Evolutionary conservation across 2,888 invertebrate genomes (phyloP), one percentile per base, ranked within the genome.

Genomic region (Trileptium ribeirensis): DNA sequence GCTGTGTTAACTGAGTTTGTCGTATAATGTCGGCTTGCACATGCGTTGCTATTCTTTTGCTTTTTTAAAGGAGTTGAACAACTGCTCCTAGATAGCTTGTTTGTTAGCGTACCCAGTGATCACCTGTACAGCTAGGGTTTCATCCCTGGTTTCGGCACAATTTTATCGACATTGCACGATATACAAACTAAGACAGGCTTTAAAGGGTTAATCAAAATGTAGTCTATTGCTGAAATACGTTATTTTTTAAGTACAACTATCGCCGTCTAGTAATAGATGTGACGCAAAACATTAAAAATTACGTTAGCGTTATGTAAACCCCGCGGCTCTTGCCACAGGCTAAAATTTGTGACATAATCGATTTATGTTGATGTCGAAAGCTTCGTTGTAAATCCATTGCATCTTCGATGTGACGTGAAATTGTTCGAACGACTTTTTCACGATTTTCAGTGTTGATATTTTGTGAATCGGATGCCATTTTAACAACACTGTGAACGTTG

Each of bases 241-340:
- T n/a, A n/a, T n/a, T n/a, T n/a, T n/a, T n/a, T n/a, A n/a, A n/a
- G n/a, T n/a, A n/a, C n/a, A n/a, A n/a, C n/a, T n/a, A n/a, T n/a
- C n/a, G n/a, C n/a, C n/a, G 51, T 51, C 24, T 51, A 8, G 51
- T 8, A 51, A 24, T 51, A 24, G 8, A 24, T 51, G 51, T 51
- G 8, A 51, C 8, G 24, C 8, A 24, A 51, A 51, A 51, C 51
- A 51, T 15, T 15, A 8, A 51, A 8, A 51, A 8, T 51, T 70
- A 70, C 77, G 33, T 3, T 36, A 77, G 84, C 83, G 86, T 86
- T 82, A 88, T 70, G 74, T 82, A 82, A 29, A 78, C 33, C 38
- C 81, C 82, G 24, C 67, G 24, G 1, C 79, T 74, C 34, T 81
- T 81, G 3, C 82, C 82, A 38, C 79, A 81, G 51, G 8, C 51